Evolutionary conservation across 2,113 vertebrate species (phyloP), one percentile per base, ranked within the genome.

Genomic region (Carassius auratus): DNA sequence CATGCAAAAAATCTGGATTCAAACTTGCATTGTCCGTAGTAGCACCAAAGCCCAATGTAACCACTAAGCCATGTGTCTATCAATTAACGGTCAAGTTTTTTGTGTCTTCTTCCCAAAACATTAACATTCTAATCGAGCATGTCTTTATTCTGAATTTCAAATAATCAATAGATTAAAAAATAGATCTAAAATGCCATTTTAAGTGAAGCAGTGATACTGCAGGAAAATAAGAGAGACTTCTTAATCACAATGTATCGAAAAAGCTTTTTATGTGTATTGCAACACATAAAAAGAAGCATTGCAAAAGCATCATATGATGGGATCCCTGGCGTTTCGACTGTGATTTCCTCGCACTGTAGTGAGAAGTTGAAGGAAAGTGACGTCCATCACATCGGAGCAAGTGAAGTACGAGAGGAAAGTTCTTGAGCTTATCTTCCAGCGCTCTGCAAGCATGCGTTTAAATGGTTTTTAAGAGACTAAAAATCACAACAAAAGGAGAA

Each of bases 401-500:
- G 36, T 21, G 33, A 71, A 42, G 17, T 38, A 42, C 4, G 8
- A 48, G 36, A 42, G 36, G 9, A 5, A 73, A 73, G 71, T 8
- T 74, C 21, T 13, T 23, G 21, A n/a, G 69, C 38, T 45, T 38
- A 42, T 45, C 10, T 74, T 74, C 17, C 8, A 42, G 5, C 5
- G 68, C 19, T 74, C 21, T n/a, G 69, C 69, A 73, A 5, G 19
- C 4, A 15, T 74, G 42, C 10, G 21, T 21, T 23, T 74, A 71
- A 2, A 7, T n/a, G 71, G 21, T 74, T 48, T 74, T 23, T 74
- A n/a, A 23, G 42, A 48, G 42, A 7, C 71, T 23, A 74, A 74
- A 48, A 48, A 74, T 74, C 42, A 14, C 71, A 74, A 74, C 38
- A 48, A 74, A 74, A 48, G 42, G 42, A 74, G 71, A 74, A 74